Base-by-base conservation (phyloP, 2,888 invertebrate species). In the Bellardia pandia region DNA sequence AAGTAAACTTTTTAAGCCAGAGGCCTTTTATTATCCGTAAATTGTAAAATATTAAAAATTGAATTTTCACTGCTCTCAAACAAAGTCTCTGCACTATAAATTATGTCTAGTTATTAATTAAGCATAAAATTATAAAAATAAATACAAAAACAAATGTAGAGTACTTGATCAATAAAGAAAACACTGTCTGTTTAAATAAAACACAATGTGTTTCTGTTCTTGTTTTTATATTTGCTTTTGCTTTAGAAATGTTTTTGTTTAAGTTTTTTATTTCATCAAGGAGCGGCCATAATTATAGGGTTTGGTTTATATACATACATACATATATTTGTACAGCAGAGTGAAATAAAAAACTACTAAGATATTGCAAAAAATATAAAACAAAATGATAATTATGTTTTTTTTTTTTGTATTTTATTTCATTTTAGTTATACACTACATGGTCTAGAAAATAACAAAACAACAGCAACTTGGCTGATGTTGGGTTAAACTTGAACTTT, bases 401-500 rank as follows among this genome's bases (percentile, higher is more conserved):
- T 33, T 76, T 33, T 76, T 58, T 80, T 42, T 37, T 30, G 60
- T 53, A 2, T 72, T 75, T 75, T 4, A 9, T 85, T 76, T 58
- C 33, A 13, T 81, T 79, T 68, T 48, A 85, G 79, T 56, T 80
- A 33, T 62, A 23, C 23, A 74, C 53, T 45, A 16, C 64, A 42
- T 74, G 81, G 64, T 75, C 85, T 68, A 71, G 23, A 66, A 72
- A 42, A 33, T 11, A 37, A 58, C 30, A 30, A 33, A 23, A 58
- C 6, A 23, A 16, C 23, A 66, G 3, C 37, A 56, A 66, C 8
- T 23, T 69, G 42, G 14, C 58, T 11, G 56, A 42, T 84, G 48
- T 58, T 82, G 66, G 37, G 23, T 51, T 82, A 78, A 85, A 85
- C 69, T 81, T 87, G 85, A 87, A 87, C 85, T 87, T 80, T 84